Evolutionary conservation across 2,888 invertebrate genomes (phyloP).

Genomic region (Serripes groenlandicus): DNA sequence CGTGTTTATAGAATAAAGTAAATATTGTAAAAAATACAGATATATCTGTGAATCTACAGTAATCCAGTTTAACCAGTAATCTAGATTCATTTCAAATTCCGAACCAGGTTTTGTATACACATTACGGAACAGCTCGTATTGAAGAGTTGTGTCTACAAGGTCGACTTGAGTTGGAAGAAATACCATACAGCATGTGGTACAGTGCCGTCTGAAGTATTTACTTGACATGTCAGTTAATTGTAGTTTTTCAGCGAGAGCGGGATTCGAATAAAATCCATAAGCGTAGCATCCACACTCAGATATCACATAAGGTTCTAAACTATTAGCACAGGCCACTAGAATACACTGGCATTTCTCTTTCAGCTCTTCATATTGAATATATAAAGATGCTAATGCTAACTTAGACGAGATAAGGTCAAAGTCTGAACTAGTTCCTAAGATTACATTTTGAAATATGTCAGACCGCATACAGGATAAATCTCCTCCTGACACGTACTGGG

Average conservation of each 20-base stretch:
- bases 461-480: no score
- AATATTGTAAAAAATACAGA: slow-evolving; percentile 9
- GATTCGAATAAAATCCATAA: not conserved
- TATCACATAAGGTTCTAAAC: not conserved
- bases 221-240: no score
- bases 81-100: not conserved
- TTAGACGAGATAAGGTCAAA: not conserved
- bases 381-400: not conserved
- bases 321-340: not conserved
- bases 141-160: not conserved
- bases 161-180: not conserved
- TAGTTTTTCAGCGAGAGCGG: no score
- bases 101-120: not conserved
- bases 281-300: not conserved
- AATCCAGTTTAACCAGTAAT: not conserved
- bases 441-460: not conserved
- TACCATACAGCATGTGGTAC: not conserved
- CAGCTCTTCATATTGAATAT: not conserved
- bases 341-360: not conserved
- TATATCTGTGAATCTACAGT: not conserved
- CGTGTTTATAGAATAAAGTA: not conserved
- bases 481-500: not conserved
- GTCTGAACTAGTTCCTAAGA: not conserved
- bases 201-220: not conserved
- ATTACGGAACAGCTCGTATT: slow-evolving; percentile 14